These are phyloP conservation scores for Acromyrmex echinatior DNA, from an alignment of 1,140 invertebrate species.

Conservation along the genomic window DNA sequence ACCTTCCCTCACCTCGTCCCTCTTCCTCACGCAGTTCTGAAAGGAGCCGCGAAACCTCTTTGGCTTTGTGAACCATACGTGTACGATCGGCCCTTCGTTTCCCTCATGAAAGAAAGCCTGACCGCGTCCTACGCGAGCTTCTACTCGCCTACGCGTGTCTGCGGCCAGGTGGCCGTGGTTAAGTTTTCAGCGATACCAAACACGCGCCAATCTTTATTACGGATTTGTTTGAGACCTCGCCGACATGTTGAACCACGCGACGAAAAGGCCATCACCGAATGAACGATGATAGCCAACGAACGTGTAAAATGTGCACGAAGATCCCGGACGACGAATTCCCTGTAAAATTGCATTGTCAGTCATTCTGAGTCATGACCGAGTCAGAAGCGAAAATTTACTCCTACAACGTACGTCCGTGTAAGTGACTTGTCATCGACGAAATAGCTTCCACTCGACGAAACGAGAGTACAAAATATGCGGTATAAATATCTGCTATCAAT, in stretches of 20 bases:
- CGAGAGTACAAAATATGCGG: neutral
- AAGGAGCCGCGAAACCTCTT: constrained; percentile 20
- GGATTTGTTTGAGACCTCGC: constrained; percentile 33
- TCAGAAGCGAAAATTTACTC: neutral
- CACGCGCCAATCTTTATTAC: constrained; percentile 33
- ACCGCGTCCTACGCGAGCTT: constrained; percentile 6
- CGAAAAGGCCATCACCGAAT: constrained; percentile 1
- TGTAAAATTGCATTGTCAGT: constrained; percentile 28
- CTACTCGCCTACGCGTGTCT: constrained; percentile 42
- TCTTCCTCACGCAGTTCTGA: neutral
- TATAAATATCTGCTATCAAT: neutral
- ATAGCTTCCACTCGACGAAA: neutral
- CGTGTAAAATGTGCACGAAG: neutral
- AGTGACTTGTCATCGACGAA: constrained; percentile 15
- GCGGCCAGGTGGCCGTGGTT: constrained; percentile 11
- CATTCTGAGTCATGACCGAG: neutral
- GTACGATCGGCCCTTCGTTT: constrained; percentile 15
- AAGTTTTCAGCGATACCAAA: constrained; percentile 10
- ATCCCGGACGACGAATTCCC: neutral
- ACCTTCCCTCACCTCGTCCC: neutral
- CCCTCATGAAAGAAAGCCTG: constrained; percentile 9
- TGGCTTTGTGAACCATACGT: constrained; percentile 4
- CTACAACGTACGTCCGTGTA: neutral
- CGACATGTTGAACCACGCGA: neutral
- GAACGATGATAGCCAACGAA: neutral